phyloP scores from a whole-genome alignment of 2,888 invertebrate species.

The Amblyteles armatorius region DNA sequence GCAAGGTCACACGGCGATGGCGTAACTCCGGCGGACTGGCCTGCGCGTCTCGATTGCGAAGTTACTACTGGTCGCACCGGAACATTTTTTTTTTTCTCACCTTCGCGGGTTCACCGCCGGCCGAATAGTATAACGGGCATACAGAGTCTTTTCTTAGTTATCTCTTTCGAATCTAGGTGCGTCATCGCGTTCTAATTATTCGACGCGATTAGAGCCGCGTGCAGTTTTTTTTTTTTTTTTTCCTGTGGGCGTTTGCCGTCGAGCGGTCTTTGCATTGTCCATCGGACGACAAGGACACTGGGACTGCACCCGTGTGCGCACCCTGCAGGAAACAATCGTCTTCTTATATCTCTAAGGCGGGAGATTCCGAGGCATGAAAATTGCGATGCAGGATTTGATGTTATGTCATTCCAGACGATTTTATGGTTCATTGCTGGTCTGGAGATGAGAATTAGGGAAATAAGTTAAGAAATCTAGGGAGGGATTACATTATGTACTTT shows the following conservation, averaged over 20 bases:
- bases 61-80: slow-evolving; percentile 31
- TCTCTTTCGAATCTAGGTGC: slow-evolving; percentile 21
- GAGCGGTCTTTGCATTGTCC: slow-evolving; percentile 1
- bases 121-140: neutral
- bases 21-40: slow-evolving; percentile 50
- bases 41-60: neutral
- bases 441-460: neutral
- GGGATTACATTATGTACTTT: neutral
- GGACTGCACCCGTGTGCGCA: slow-evolving; percentile 36
- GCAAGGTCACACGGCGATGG: slow-evolving; percentile 64
- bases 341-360: slow-evolving; percentile 25
- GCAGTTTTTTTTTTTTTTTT: slow-evolving; percentile 2
- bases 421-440: neutral
- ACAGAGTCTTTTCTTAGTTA: neutral
- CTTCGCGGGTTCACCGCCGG: slow-evolving; percentile 52
- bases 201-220: neutral
- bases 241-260: neutral
- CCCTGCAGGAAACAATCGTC: slow-evolving; percentile 52
- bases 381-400: neutral
- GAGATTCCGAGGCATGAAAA: slow-evolving; percentile 3
- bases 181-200: slow-evolving; percentile 38
- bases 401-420: slow-evolving; percentile 17
- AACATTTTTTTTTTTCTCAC: slow-evolving; percentile 42
- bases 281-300: slow-evolving; percentile 17
- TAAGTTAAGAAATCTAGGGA: neutral